phyloP scores from a whole-genome alignment of 1,140 invertebrate genomes.

The Ceratina calcarata region DNA sequence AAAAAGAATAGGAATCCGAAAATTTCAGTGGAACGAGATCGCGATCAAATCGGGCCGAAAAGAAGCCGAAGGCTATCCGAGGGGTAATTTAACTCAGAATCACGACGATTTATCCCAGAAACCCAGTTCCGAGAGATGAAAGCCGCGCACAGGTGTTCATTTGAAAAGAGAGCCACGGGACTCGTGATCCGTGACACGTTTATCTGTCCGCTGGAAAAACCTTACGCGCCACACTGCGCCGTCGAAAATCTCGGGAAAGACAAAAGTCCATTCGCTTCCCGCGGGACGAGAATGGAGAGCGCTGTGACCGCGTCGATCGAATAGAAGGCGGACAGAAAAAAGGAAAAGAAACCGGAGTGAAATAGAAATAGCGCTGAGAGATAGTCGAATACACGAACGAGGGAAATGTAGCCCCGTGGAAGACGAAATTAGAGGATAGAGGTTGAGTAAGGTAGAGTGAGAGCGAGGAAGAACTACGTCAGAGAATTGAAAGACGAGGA shows the following conservation, averaged over 20 bases:
- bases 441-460: not conserved
- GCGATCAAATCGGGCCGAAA: not conserved
- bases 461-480: not conserved
- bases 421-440: conserved; percentile 17
- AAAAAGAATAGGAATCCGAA: not conserved
- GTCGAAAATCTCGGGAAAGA: not conserved
- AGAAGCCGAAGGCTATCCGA: not conserved
- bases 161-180: not conserved
- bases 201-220: conserved; percentile 13
- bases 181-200: conserved; percentile 3
- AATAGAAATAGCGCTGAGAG: conserved; percentile 15
- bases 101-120: conserved; percentile 3
- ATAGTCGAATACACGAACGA: conserved; percentile 12
- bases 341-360: conserved; percentile 25
- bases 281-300: not conserved
- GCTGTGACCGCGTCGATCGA: not conserved
- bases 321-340: not conserved
- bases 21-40: not conserved
- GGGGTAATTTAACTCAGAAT: conserved; percentile 12
- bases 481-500: not conserved
- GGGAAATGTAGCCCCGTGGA: not conserved
- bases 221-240: not conserved
- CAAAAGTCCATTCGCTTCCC: not conserved
- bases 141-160: not conserved
- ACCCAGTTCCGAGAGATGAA: conserved; percentile 3